Percentiles rank a stretch among this genome's conserved stretches.
Conservation (phyloP, 2,113 vertebrate species). For the Heloderma charlesbogerti region DNA sequence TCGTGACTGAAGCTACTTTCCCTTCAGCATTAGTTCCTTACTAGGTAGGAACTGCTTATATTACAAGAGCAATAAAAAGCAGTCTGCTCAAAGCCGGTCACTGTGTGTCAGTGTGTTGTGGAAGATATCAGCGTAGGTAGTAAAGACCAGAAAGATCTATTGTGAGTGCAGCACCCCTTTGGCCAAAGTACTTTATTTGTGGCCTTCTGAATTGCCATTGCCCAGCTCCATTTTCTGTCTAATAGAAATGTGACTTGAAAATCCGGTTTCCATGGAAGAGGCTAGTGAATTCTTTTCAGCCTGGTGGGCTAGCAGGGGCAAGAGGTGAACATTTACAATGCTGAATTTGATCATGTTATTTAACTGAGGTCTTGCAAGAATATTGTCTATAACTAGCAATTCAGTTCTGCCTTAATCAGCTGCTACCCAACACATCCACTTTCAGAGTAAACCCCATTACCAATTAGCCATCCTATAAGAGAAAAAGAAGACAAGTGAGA, state of each 20-base stretch:
- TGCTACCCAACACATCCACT: not conserved
- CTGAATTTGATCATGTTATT: not conserved
- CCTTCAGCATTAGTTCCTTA: not conserved
- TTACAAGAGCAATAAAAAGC: not conserved
- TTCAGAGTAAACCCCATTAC: not conserved
- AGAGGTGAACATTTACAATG: not conserved
- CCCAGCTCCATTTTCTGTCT: not conserved
- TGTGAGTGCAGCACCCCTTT: not conserved
- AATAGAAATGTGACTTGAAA: not conserved
- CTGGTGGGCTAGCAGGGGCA: too few relatives aligned
- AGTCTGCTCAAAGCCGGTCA: conserved; percentile 16
- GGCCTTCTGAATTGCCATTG: not conserved
- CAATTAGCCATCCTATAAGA: not conserved
- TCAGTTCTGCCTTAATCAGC: not conserved
- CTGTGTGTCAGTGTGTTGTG: not conserved
- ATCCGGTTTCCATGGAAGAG: not conserved
- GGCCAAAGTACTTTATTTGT: not conserved
- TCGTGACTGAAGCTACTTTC: not conserved
- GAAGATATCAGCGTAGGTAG: not conserved
- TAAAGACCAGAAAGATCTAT: conserved; percentile 9
- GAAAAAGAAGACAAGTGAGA: not conserved
- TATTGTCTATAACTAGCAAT: not conserved
- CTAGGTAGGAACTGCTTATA: not conserved
- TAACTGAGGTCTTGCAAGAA: not conserved
- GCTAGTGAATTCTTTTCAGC: not conserved